These are phyloP conservation scores for Phacellophora camtschatica DNA, from an alignment of 30 jellyfish, hydroid and myxozoan species.

Conservation along the genomic window DNA sequence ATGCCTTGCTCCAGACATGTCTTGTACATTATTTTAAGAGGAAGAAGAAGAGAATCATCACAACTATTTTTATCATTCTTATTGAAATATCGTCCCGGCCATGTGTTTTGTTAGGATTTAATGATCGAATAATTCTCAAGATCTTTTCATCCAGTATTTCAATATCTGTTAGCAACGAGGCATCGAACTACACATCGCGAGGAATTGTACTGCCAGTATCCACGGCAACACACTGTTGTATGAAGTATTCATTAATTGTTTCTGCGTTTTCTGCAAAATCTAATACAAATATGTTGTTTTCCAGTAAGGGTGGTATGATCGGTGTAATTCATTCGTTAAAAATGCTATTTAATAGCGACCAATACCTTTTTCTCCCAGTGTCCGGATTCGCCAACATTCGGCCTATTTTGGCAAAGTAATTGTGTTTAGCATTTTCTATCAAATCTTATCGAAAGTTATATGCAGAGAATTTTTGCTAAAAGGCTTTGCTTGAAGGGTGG, in stretches of 20 bases:
- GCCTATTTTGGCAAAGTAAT: no score
- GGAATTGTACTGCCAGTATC: background rate
- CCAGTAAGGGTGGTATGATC: background rate
- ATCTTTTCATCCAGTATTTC: background rate
- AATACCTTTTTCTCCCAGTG: background rate
- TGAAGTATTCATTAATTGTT: background rate
- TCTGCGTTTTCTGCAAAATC: no score
- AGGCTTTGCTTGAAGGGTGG: no score
- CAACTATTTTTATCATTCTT: background rate
- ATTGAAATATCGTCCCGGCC: slow-evolving; percentile 17
- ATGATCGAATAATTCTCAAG: background rate
- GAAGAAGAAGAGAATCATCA: no score
- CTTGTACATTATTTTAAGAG: no score
- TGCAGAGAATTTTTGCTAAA: no score
- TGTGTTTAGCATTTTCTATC: no score
- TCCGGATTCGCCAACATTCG: background rate
- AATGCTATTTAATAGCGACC: background rate
- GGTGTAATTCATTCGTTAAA: background rate
- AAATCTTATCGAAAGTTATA: no score
- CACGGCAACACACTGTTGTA: background rate
- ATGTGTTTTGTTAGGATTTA: background rate
- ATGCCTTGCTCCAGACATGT: no score
- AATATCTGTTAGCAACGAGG: background rate
- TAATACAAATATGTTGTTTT: no score
- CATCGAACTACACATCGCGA: background rate